These are phyloP conservation scores for Squalus acanthias DNA, from an alignment of 2,797 vertebrate species.

Conservation along the genomic window DNA sequence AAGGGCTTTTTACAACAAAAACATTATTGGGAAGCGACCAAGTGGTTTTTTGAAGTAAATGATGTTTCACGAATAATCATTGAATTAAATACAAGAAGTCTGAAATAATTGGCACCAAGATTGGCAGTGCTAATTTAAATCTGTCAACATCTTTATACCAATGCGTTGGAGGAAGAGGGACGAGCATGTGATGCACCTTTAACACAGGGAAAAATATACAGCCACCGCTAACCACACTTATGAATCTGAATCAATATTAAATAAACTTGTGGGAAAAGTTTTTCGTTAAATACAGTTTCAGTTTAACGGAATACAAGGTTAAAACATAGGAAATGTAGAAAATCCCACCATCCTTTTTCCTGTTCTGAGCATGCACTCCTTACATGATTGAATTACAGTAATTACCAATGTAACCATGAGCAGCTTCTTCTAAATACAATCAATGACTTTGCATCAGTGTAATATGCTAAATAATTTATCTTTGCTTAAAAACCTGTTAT, in stretches of 20 bases:
- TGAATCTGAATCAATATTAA: not conserved
- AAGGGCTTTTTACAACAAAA: not conserved
- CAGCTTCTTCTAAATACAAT: not conserved
- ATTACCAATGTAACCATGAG: not conserved
- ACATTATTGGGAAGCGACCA: not conserved
- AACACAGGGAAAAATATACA: not conserved
- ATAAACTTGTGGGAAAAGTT: not conserved
- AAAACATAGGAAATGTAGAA: not conserved
- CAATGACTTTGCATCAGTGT: not conserved
- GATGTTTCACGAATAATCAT: not conserved
- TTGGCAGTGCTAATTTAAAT: not conserved
- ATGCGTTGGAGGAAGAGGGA: not conserved
- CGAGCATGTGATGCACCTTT: not conserved
- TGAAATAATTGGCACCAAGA: not conserved
- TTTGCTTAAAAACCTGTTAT: no score
- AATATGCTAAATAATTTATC: not conserved
- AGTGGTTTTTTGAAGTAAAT: not conserved
- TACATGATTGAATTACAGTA: not conserved
- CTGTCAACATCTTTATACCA: not conserved
- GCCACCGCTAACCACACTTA: not conserved
- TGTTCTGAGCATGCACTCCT: not conserved
- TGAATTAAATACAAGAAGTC: not conserved
- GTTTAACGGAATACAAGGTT: not conserved
- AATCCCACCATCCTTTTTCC: no score
- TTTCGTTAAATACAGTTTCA: not conserved